These are phyloP conservation scores for Fistularia tabacaria DNA, from an alignment of 2,797 vertebrate species.

Conservation along the genomic window DNA sequence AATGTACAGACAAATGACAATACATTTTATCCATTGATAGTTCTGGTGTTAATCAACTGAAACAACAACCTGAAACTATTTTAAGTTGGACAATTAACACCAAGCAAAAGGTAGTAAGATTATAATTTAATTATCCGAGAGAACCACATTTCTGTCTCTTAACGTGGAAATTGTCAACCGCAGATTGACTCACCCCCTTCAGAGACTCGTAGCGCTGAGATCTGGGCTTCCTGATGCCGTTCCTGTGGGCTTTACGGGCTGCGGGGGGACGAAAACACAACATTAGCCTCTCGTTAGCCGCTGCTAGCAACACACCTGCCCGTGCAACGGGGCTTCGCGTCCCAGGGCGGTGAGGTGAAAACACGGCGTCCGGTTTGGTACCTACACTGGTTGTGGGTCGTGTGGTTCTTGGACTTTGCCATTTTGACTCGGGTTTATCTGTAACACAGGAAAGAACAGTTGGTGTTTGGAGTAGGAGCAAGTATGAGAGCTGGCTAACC, in stretches of 20 bases:
- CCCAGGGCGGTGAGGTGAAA: background rate
- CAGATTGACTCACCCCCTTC: slow-evolving; percentile 80
- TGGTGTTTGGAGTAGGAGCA: no score
- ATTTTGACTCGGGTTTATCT: slow-evolving; percentile 72
- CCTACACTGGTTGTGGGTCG: slow-evolving; percentile 98
- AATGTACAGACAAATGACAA: no score
- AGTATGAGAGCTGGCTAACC: no score
- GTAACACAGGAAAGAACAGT: background rate
- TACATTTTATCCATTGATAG: no score
- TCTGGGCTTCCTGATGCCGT: slow-evolving; percentile 94
- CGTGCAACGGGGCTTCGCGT: no score
- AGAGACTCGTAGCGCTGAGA: slow-evolving; percentile 89
- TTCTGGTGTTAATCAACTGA: no score
- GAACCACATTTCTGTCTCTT: no score
- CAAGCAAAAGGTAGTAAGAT: no score
- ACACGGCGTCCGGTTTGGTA: slow-evolving; percentile 11
- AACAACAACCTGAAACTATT: no score
- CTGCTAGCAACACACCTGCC: no score
- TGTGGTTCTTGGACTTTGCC: slow-evolving; percentile 99
- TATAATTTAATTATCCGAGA: no score
- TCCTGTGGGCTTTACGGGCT: slow-evolving; percentile 97
- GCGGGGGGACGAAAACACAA: background rate
- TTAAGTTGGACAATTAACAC: no score
- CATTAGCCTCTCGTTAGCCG: background rate
- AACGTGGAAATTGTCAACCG: background rate